phyloP scores from a whole-genome alignment of 2,888 invertebrate species.

The Isotomurus palustris region DNA sequence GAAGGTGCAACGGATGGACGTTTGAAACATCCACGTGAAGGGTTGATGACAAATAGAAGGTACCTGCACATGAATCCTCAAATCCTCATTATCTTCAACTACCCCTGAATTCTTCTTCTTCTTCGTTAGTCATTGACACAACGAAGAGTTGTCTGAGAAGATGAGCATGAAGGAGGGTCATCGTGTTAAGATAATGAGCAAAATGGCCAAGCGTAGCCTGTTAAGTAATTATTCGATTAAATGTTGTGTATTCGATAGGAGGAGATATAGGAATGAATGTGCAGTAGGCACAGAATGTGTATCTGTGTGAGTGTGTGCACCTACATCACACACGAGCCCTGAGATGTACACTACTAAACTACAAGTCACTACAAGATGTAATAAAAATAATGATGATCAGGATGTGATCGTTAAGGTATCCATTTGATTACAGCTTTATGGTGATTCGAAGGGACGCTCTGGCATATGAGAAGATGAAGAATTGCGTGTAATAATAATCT shows the following conservation, averaged over 20 bases:
- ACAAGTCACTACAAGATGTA: no score
- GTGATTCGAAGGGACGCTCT: slow-evolving; percentile 4
- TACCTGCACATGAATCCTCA: neutral
- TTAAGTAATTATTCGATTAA: slow-evolving; percentile 8
- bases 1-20: no score
- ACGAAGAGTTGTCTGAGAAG: neutral
- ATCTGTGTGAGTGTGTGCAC: neutral
- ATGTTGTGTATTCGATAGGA: no score
- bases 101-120: neutral
- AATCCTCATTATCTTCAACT: neutral
- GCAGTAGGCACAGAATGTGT: slow-evolving; percentile 5
- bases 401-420: slow-evolving; percentile 2
- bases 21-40: no score
- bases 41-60: neutral
- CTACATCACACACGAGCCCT: neutral
- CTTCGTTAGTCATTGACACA: neutral
- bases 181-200: neutral
- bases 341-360: no score
- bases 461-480: no score
- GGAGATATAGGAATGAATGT: no score
- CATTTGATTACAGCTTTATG: neutral
- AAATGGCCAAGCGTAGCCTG: neutral
- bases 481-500: no score
- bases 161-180: slow-evolving; percentile 5
- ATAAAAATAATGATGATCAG: no score